Conservation (phyloP, 2,888 invertebrate species). For the Liopterus haemorrhoidalis region DNA sequence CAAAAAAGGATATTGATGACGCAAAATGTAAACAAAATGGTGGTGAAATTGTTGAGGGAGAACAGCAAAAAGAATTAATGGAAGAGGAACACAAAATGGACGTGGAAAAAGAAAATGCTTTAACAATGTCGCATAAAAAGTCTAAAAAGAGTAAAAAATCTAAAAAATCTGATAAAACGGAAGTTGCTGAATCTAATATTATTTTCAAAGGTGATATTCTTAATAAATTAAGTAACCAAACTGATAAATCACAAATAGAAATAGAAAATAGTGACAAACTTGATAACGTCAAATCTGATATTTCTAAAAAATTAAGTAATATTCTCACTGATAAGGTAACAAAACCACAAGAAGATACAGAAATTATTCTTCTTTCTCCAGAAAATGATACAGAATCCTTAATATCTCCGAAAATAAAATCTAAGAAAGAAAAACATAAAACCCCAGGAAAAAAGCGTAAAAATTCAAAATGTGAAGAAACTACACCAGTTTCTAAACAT, state of each 20-base stretch:
- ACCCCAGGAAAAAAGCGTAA: slow-evolving; percentile 11
- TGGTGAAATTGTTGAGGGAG: no score
- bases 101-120: slow-evolving; percentile 13
- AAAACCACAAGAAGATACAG: slow-evolving; percentile 29
- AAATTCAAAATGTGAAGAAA: slow-evolving; percentile 4
- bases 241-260: no score
- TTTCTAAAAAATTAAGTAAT: no score
- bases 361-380: slow-evolving; percentile 3
- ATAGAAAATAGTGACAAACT: no score
- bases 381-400: slow-evolving; percentile 25
- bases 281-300: no score
- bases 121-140: no score
- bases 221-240: no score
- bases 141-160: slow-evolving; percentile 45
- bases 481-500: slow-evolving; percentile 1
- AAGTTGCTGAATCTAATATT: no score
- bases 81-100: slow-evolving; percentile 19
- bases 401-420: slow-evolving; percentile 40
- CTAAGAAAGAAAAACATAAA: slow-evolving; percentile 9
- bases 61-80: slow-evolving; percentile 22
- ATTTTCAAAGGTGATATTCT: no score
- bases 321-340: no score
- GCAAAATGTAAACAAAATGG: background rate
- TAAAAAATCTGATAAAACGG: slow-evolving; percentile 39
- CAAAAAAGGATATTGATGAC: background rate